Evolutionary conservation across 2,797 vertebrate genomes (phyloP), one percentile per base, ranked within the genome.

Genomic region (Aeoliscus strigatus): DNA sequence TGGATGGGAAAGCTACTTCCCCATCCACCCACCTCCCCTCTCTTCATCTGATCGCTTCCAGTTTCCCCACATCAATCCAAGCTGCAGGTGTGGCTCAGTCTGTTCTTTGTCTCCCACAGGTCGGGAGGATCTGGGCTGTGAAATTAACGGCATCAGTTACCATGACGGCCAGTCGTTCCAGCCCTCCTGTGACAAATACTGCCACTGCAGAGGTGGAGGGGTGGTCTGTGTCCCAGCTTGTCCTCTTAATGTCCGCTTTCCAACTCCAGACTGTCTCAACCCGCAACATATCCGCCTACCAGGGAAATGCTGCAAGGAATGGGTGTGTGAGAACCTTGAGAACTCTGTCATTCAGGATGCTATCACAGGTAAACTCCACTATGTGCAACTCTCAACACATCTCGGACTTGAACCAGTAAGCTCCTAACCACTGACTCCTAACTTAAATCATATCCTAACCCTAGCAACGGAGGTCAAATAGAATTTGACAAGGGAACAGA

Each of bases 291-390:
- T 95, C 6, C 82, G 85, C 21, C 56, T 93, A 2, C 92, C 89
- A 0, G 95, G 94, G 13, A 91, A 89, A 61, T 98, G 96, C 87
- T 98, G 96, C 65, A 91, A 86, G 0, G 90, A 94, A 60, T 98
- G 96, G 96, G 80, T 94, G 76, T 98, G 96, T 2, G 88, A 92
- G 51, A 82, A 78, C 68, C 71, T 73, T n/a, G 60, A 80, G 44
- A 79, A 68, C 80, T 82, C 61, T 0, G 56, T 88, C 40, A 75
- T 82, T 14, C 79, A 60, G 57, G 85, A 88, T 2, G 81, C 77
- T 13, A 78, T 86, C 39, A 68, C 82, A 84, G 90, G 90, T 91
- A 74, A 64, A 17, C 13, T 3, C 11, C 0, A 26, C n/a, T n/a
- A n/a, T n/a, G n/a, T n/a, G n/a, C n/a, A n/a, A n/a, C n/a, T n/a